Conservation (phyloP, 2,888 invertebrate species). For the Coecobrya sp. region DNA sequence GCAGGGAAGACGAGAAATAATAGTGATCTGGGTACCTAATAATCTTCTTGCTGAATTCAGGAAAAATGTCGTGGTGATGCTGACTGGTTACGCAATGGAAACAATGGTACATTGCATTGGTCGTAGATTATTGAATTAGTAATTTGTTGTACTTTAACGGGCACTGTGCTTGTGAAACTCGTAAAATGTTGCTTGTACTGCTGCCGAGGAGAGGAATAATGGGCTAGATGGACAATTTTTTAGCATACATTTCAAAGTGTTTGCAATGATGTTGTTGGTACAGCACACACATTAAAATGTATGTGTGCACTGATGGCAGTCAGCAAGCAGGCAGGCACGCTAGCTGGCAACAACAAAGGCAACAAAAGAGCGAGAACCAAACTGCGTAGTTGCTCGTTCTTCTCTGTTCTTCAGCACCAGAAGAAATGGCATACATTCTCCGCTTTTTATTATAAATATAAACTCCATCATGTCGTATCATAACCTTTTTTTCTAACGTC, state of each 20-base stretch:
- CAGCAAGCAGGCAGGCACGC: too few relatives aligned
- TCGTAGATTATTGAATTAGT: conserved; percentile 22
- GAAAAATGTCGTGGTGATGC: conserved; percentile 16
- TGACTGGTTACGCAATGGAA: conserved; percentile 10
- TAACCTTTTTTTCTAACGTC: neutral
- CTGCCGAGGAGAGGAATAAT: neutral
- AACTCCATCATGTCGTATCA: neutral
- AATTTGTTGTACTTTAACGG: conserved; percentile 32
- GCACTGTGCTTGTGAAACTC: neutral
- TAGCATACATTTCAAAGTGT: neutral
- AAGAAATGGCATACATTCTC: conserved; percentile 19
- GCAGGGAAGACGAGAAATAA: neutral
- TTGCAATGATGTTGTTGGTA: conserved; percentile 1
- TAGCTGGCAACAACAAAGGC: neutral
- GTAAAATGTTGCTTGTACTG: neutral
- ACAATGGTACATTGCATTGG: conserved; percentile 7
- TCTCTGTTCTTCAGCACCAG: neutral
- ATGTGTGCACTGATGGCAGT: neutral
- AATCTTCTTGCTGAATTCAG: conserved; percentile 2
- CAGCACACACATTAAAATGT: neutral
- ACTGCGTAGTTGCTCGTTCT: conserved; percentile 26
- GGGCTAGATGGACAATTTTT: conserved; percentile 19
- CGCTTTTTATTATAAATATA: neutral
- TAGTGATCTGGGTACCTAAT: conserved; percentile 28
- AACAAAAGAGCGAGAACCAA: conserved; percentile 23